These are phyloP conservation scores for Calliphora vomitoria DNA, from an alignment of 2,888 invertebrate species.

Conservation along the genomic window DNA sequence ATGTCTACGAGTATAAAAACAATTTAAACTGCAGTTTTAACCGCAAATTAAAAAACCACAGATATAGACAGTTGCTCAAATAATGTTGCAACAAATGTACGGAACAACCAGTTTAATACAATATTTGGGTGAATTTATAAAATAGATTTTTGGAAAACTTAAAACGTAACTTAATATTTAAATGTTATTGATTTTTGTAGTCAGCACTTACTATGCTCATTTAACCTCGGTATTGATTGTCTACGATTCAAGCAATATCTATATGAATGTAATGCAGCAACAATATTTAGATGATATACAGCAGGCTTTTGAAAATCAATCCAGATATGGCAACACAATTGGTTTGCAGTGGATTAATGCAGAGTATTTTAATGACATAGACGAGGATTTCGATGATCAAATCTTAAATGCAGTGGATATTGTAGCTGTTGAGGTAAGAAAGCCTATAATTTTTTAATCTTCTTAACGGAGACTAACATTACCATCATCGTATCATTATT, in stretches of 20 bases:
- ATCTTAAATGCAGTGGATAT: slow-evolving; percentile 79
- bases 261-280: slow-evolving; percentile 67
- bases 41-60: slow-evolving; percentile 42
- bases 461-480: no score
- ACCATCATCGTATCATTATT: no score
- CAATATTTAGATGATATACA: slow-evolving; percentile 80
- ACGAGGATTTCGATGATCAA: slow-evolving; percentile 75
- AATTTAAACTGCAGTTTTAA: slow-evolving; percentile 45
- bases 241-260: slow-evolving; percentile 75
- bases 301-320: slow-evolving; percentile 76
- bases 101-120: slow-evolving; percentile 54
- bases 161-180: no score
- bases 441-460: no score
- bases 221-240: slow-evolving; percentile 81
- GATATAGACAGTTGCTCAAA: slow-evolving; percentile 10
- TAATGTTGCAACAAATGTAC: slow-evolving; percentile 35
- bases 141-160: slow-evolving; percentile 14
- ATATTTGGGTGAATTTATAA: slow-evolving; percentile 59
- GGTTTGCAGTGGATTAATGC: slow-evolving; percentile 82
- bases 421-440: slow-evolving; percentile 79
- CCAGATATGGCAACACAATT: slow-evolving; percentile 69
- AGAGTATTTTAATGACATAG: slow-evolving; percentile 72
- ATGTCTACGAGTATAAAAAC: slow-evolving; percentile 41
- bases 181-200: slow-evolving; percentile 73
- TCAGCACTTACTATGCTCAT: slow-evolving; percentile 79